Conservation (phyloP, 2,113 vertebrate species). For the Odobenus rosmarus region DNA sequence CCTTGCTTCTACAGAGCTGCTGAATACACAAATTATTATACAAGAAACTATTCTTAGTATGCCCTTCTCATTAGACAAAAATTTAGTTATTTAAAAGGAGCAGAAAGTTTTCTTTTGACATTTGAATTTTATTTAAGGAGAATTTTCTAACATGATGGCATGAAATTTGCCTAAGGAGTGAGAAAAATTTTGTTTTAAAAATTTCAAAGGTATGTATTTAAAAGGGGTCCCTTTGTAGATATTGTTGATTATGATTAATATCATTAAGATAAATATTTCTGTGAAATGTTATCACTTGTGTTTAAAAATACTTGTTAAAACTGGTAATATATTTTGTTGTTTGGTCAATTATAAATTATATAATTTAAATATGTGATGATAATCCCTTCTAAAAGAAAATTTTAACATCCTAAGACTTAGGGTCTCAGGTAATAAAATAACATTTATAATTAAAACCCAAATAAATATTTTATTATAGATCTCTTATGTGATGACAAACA, state of each 20-base stretch:
- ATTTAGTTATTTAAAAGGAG: not conserved
- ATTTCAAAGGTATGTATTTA: not conserved
- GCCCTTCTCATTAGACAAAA: not conserved
- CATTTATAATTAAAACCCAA: not conserved
- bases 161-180: not conserved
- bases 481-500: not conserved
- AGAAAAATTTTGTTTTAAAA: not conserved
- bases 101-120: not conserved
- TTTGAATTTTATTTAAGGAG: not conserved
- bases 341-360: too few species aligned
- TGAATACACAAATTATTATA: not conserved
- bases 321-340: not conserved
- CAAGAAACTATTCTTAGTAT: not conserved
- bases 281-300: not conserved
- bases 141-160: not conserved
- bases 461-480: not conserved
- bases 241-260: not conserved
- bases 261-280: not conserved
- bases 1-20: not conserved
- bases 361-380: not conserved
- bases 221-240: not conserved
- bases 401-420: not conserved
- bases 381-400: not conserved
- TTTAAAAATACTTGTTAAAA: not conserved
- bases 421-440: not conserved